phyloP scores from a whole-genome alignment of 35 echinoderm and acorn worm species.

The Holothuria glaberrima region DNA sequence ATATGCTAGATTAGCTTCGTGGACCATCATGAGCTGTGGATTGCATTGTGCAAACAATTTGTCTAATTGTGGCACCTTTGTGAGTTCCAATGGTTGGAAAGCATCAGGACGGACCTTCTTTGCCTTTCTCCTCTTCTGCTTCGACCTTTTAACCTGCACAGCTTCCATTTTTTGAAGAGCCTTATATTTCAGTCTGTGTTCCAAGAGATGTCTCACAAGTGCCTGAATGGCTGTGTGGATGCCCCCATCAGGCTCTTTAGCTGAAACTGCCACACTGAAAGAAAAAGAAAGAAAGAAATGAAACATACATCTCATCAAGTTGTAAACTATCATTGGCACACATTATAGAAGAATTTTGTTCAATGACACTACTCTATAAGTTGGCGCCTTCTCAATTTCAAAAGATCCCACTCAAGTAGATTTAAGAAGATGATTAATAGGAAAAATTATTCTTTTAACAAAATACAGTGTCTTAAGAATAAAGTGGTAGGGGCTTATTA shows the following conservation, averaged over 20 bases:
- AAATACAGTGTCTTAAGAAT: too few species aligned
- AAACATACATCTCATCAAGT: too few species aligned
- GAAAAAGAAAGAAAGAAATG: not conserved
- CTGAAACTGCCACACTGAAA: slow-evolving; percentile 93
- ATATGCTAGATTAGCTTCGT: slow-evolving; percentile 70
- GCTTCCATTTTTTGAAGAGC: slow-evolving; percentile 86
- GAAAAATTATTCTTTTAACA: too few species aligned
- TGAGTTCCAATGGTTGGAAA: slow-evolving; percentile 78
- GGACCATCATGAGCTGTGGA: slow-evolving; percentile 61
- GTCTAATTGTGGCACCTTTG: slow-evolving; percentile 80
- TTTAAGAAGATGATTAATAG: too few species aligned
- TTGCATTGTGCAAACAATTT: slow-evolving; percentile 79
- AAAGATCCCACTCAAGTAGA: too few species aligned
- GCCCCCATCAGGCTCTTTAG: slow-evolving; percentile 90
- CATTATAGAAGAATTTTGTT: too few species aligned
- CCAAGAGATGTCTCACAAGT: slow-evolving; percentile 87
- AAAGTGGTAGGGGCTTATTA: too few species aligned
- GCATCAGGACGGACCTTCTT: slow-evolving; percentile 73
- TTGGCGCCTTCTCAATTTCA: too few species aligned
- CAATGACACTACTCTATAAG: too few species aligned
- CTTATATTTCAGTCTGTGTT: slow-evolving; percentile 78
- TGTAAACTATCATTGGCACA: too few species aligned
- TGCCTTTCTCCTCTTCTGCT: slow-evolving; percentile 60
- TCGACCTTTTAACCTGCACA: slow-evolving; percentile 63
- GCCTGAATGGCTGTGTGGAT: slow-evolving; percentile 89